phyloP scores from a whole-genome alignment of 2,888 invertebrate genomes.

The Zhuqinia jingwanae region DNA sequence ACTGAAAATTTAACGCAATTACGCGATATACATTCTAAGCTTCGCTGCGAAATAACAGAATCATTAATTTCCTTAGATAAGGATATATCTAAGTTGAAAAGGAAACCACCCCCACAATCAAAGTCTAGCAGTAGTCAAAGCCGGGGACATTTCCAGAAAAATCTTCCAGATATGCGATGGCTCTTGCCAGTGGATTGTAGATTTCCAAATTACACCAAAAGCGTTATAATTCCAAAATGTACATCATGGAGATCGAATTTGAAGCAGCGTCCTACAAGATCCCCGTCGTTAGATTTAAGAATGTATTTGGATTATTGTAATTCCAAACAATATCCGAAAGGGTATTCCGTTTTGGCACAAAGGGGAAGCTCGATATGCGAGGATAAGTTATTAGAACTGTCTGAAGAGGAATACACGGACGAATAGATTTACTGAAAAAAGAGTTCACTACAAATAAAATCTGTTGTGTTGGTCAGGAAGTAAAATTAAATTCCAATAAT shows the following conservation, averaged over 20 bases:
- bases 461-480: too few species aligned
- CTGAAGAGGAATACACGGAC: not conserved
- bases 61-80: conserved; percentile 4
- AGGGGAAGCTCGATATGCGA: not conserved
- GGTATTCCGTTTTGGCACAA: not conserved
- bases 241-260: not conserved
- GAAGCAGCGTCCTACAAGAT: not conserved
- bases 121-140: not conserved
- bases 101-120: not conserved
- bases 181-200: conserved; percentile 49
- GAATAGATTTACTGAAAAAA: not conserved
- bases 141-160: not conserved
- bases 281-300: too few species aligned
- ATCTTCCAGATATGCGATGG: conserved; percentile 27
- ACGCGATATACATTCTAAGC: conserved; percentile 1
- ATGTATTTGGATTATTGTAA: too few species aligned
- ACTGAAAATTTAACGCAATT: conserved; percentile 3
- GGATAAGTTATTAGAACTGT: not conserved
- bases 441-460: too few species aligned
- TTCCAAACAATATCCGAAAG: not conserved
- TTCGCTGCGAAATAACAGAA: conserved; percentile 7
- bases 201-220: conserved; percentile 33
- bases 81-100: conserved; percentile 29
- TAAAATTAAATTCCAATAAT: too few species aligned
- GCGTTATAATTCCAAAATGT: conserved; percentile 52